Conservation (phyloP, 2,797 vertebrate species). For the Tinamus major region DNA sequence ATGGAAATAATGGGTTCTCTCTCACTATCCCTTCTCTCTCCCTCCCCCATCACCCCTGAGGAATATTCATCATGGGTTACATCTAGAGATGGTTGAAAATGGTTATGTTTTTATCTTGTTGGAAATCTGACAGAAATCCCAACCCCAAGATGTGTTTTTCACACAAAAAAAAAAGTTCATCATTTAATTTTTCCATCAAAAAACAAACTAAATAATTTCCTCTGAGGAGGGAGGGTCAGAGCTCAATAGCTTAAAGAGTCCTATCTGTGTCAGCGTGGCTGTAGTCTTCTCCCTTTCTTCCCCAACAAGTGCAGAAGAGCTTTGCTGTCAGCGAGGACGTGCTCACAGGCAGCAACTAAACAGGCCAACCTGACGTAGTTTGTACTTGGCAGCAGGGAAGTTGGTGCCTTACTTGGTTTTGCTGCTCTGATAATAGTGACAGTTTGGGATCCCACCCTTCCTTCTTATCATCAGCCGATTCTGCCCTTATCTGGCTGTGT, state of each 20-base stretch:
- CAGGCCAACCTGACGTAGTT: background rate
- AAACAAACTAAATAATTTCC: background rate
- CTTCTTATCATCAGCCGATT: background rate
- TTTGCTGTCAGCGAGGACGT: background rate
- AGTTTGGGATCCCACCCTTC: background rate
- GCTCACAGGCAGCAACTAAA: conserved; percentile 24
- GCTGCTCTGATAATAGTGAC: conserved; percentile 22
- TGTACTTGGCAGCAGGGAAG: background rate
- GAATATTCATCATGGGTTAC: background rate
- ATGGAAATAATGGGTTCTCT: background rate
- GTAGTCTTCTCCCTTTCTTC: background rate
- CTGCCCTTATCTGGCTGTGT: conserved; percentile 18
- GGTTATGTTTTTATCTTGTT: conserved; percentile 34
- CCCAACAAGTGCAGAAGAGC: background rate
- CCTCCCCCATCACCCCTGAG: background rate
- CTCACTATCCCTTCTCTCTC: background rate
- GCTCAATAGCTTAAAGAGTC: conserved; percentile 11
- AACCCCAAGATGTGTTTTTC: background rate
- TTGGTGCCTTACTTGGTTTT: background rate
- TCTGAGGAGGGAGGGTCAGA: background rate
- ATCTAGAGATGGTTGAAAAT: conserved; percentile 38
- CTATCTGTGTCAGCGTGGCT: background rate
- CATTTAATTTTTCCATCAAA: background rate
- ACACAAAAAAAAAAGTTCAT: background rate
- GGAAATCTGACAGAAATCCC: conserved; percentile 55